Evolutionary conservation across 2,113 vertebrate genomes (phyloP).

Genomic region (Varanus salvator): DNA sequence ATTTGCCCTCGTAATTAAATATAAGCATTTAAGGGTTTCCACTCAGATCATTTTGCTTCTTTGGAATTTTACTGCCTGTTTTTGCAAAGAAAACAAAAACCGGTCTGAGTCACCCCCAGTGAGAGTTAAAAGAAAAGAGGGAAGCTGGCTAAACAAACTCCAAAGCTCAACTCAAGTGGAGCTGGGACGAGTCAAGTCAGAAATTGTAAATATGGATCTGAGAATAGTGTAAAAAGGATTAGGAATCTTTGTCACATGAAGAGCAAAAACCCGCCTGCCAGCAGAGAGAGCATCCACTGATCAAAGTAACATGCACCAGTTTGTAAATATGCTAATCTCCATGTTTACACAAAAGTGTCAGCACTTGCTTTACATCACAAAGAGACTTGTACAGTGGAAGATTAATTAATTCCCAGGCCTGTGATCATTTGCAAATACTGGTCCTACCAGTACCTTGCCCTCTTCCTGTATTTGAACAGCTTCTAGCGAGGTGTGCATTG

Average conservation of each 20-base stretch:
- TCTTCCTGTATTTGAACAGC: constrained; percentile 65
- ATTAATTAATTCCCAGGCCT: constrained; percentile 81
- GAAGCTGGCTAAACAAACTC: constrained; percentile 73
- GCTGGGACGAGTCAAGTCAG: constrained; percentile 73
- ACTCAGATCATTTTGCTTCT: constrained; percentile 87
- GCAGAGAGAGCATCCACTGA: constrained; percentile 75
- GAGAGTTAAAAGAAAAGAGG: constrained; percentile 63
- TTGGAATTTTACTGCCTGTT: constrained; percentile 80
- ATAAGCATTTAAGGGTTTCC: constrained; percentile 87
- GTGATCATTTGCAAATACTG: constrained; percentile 74
- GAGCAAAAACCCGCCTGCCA: constrained; percentile 67
- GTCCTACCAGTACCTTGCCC: constrained; percentile 60
- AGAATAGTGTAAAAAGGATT: constrained; percentile 80
- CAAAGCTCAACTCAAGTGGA: constrained; percentile 74
- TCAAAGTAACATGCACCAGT: constrained; percentile 76
- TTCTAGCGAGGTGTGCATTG: constrained; percentile 55
- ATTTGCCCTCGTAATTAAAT: constrained; percentile 94
- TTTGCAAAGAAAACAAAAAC: constrained; percentile 77
- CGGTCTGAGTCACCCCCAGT: constrained; percentile 46
- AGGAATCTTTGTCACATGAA: constrained; percentile 77
- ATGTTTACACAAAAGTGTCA: constrained; percentile 85
- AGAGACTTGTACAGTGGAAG: constrained; percentile 74
- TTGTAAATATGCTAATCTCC: constrained; percentile 83
- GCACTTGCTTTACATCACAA: constrained; percentile 78
- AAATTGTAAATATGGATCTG: constrained; percentile 81